A percentile compares a stretch with the other conserved stretches of the same genome.
Conservation (phyloP, 2,888 invertebrate genomes). For the Hirtodrosophila trivittata region DNA sequence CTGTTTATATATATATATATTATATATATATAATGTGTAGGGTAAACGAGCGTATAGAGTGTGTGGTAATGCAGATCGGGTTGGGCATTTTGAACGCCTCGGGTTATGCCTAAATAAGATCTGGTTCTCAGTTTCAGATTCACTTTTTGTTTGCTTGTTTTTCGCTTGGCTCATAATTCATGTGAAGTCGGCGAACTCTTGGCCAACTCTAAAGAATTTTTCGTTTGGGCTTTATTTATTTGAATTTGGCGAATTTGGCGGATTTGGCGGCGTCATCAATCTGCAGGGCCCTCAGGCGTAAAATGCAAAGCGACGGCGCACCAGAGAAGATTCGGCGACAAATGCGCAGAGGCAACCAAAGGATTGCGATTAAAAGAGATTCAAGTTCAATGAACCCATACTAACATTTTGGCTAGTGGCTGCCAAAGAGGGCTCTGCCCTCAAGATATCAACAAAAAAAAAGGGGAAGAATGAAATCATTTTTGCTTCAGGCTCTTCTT, state of each 20-base stretch:
- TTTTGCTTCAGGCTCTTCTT: constrained; percentile 58
- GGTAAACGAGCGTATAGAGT: too few relatives aligned
- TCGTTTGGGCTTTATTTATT: constrained; percentile 46
- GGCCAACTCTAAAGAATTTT: constrained; percentile 25
- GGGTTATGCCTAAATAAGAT: constrained; percentile 54
- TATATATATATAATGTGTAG: not conserved
- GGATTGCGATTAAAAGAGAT: constrained; percentile 65
- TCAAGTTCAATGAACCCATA: constrained; percentile 71
- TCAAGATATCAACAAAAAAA: constrained; percentile 15
- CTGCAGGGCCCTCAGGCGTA: constrained; percentile 77
- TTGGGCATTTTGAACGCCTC: constrained; percentile 40
- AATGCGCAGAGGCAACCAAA: constrained; percentile 47
- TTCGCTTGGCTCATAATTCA: constrained; percentile 64
- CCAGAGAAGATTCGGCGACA: constrained; percentile 57
- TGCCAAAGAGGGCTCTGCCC: constrained; percentile 55
- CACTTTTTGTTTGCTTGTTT: constrained; percentile 65
- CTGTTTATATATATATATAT: constrained; percentile 11
- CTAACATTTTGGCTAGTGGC: constrained; percentile 62
- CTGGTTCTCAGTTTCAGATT: constrained; percentile 75
- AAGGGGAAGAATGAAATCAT: constrained; percentile 44
- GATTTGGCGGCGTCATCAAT: constrained; percentile 73
- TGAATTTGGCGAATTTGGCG: constrained; percentile 38
- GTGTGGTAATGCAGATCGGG: constrained; percentile 24
- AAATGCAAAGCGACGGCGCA: constrained; percentile 71
- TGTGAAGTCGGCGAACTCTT: constrained; percentile 63